Evolutionary conservation across 2,797 vertebrate genomes (phyloP), one percentile per base, ranked within the genome.

Genomic region (Loriculus beryllinus): DNA sequence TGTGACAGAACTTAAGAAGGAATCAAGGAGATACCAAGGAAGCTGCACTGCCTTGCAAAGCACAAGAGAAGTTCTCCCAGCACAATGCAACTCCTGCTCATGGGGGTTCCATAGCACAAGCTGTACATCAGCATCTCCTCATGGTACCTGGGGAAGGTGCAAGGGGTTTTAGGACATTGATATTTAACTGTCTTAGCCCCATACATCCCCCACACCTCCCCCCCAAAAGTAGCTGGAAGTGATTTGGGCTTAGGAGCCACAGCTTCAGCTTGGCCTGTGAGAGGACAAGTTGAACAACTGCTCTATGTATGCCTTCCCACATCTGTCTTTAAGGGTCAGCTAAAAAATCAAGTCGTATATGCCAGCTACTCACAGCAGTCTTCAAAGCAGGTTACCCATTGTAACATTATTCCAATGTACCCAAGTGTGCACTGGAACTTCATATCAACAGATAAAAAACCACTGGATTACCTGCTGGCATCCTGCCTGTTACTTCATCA

Each of bases 121-220:
- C 4, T 3, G 15, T 16, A 42, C 33, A 4, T 22, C 35, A 20
- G 6, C 29, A 23, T 19, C 54, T 21, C 75, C 47, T 33, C 28
- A 2, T 1, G 7, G 8, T 10, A 47, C 18, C 40, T 8, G 35
- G 23, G 17, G 25, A 21, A 22, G 3, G 17, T 0, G 6, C 7
- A 7, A 20, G 20, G 29, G 28, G 4, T 48, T 33, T 40, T 19
- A 35, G n/a, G 28, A 42, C 54, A 25, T 6, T 16, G 8, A 22
- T 25, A 8, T 54, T 26, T 8, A 52, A 40, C 9, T 6, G 7
- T 5, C 29, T 37, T 14, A 60, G 14, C 19, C 31, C 19, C n/a
- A n/a, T n/a, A n/a, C n/a, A n/a, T n/a, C 29, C 15, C n/a, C n/a
- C 0, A n/a, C n/a, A n/a, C 37, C 10, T 14, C 12, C 39, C 40